These are phyloP conservation scores for Psephotus haematonotus DNA, from an alignment of 2,113 vertebrate species.

Conservation along the genomic window DNA sequence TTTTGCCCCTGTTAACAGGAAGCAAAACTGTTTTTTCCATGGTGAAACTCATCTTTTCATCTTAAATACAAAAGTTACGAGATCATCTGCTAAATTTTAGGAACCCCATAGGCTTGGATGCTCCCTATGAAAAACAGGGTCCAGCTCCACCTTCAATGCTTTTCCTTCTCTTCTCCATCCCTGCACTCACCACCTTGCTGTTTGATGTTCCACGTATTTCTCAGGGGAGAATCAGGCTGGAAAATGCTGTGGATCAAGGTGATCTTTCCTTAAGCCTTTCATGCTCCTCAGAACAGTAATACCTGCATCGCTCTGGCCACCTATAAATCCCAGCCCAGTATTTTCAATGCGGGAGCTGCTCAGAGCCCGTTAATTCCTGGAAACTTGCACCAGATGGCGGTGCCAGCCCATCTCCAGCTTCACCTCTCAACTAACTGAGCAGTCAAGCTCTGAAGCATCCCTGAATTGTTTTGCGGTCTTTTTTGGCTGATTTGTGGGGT, in stretches of 20 bases:
- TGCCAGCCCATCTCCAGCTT: neutral
- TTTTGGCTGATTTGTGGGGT: fast-evolving
- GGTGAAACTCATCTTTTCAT: neutral
- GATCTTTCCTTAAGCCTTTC: neutral
- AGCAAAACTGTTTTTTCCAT: neutral
- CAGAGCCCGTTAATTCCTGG: neutral
- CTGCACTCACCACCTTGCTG: neutral
- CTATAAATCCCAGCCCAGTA: neutral
- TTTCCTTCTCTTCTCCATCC: neutral
- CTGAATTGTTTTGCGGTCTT: fast-evolving
- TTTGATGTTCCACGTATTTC: neutral
- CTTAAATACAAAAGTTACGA: neutral
- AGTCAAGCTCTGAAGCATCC: neutral
- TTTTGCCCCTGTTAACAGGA: neutral
- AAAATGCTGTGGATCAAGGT: neutral
- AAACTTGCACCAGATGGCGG: slow-evolving; percentile 43
- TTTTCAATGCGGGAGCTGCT: neutral
- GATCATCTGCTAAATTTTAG: neutral
- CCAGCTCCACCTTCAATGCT: fast-evolving
- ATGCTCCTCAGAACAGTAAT: neutral
- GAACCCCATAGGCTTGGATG: neutral
- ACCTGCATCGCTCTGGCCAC: too few species aligned
- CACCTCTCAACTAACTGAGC: neutral
- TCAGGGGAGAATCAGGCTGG: neutral
- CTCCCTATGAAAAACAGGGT: neutral